Evolutionary conservation across 2,888 invertebrate genomes (phyloP).

Genomic region (Drosophila pseudotakahashii): DNA sequence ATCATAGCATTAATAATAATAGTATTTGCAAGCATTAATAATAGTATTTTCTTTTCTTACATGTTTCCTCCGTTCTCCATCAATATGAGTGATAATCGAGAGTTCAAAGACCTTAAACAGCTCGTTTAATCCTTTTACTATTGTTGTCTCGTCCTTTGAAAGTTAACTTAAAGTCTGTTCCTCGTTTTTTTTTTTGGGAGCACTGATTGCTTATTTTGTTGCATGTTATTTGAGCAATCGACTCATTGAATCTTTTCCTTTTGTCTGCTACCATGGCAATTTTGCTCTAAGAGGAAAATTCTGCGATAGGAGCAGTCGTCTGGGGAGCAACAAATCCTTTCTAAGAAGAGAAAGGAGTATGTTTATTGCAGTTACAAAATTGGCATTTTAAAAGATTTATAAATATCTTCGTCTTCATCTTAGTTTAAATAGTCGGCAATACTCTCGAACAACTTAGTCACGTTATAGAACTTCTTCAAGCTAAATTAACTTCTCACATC

Average conservation of each 20-base stretch:
- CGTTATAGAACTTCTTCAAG: constrained; percentile 1
- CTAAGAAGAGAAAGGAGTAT: background rate
- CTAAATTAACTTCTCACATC: constrained; percentile 6
- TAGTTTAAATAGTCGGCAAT: background rate
- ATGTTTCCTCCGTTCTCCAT: background rate
- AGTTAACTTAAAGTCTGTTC: background rate
- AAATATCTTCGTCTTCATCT: background rate
- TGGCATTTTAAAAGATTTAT: background rate
- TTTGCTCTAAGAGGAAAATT: constrained; percentile 5
- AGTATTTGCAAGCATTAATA: too few relatives aligned
- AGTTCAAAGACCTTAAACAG: constrained; percentile 10
- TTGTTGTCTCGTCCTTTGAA: constrained; percentile 19
- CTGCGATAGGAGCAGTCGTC: constrained; percentile 24
- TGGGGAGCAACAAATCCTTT: constrained; percentile 19
- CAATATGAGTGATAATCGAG: background rate
- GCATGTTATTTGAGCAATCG: constrained; percentile 63
- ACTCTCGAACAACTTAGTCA: background rate
- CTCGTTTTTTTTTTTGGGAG: constrained; percentile 20
- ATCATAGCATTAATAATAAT: too few relatives aligned
- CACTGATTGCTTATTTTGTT: constrained; percentile 59
- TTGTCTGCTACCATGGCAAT: constrained; percentile 66
- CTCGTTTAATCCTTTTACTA: constrained; percentile 20
- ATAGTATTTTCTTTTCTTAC: too few relatives aligned
- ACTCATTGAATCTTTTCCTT: constrained; percentile 45
- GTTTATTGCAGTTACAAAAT: background rate